phyloP scores from a whole-genome alignment of 2,797 vertebrate species.

The Notolepis coatsorum region DNA sequence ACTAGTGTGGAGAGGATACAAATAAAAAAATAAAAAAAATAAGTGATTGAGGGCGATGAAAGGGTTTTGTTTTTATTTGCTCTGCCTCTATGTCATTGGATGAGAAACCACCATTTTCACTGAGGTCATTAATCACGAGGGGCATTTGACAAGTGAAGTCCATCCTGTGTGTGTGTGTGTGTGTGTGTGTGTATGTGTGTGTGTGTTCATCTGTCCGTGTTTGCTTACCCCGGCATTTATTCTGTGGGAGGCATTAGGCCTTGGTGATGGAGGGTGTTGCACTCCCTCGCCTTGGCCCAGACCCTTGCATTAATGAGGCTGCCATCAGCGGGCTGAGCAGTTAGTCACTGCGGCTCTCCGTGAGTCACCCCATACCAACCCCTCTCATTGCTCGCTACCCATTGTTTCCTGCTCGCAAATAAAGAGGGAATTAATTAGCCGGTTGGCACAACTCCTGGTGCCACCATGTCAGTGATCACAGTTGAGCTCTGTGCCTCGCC shows the following conservation, averaged over 20 bases:
- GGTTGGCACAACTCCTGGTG: constrained; percentile 64
- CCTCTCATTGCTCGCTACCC: constrained; percentile 65
- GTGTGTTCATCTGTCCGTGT: constrained; percentile 45
- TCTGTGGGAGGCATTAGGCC: constrained; percentile 65
- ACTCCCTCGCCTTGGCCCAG: constrained; percentile 67
- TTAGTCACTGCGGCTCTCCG: constrained; percentile 65
- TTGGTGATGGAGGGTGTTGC: constrained; percentile 67
- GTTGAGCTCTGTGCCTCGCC: constrained; percentile 57
- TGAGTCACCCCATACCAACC: constrained; percentile 60
- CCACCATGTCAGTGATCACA: constrained; percentile 56
- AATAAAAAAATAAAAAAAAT: constrained; percentile 9
- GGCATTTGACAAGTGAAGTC: constrained; percentile 58
- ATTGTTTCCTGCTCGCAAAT: constrained; percentile 76
- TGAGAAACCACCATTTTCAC: constrained; percentile 29
- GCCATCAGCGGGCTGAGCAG: constrained; percentile 71
- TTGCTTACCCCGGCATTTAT: constrained; percentile 70
- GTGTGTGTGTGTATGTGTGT: constrained; percentile 22
- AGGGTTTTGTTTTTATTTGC: constrained; percentile 19
- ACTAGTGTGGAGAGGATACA: too few species aligned
- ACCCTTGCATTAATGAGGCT: constrained; percentile 77
- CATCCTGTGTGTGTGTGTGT: constrained; percentile 45
- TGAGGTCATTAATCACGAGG: constrained; percentile 60
- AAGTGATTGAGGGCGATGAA: constrained; percentile 1
- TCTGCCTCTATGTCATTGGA: constrained; percentile 22
- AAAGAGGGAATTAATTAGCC: constrained; percentile 79